Conservation (phyloP, 2,797 vertebrate genomes). For the Sphenopsis melanotis region DNA sequence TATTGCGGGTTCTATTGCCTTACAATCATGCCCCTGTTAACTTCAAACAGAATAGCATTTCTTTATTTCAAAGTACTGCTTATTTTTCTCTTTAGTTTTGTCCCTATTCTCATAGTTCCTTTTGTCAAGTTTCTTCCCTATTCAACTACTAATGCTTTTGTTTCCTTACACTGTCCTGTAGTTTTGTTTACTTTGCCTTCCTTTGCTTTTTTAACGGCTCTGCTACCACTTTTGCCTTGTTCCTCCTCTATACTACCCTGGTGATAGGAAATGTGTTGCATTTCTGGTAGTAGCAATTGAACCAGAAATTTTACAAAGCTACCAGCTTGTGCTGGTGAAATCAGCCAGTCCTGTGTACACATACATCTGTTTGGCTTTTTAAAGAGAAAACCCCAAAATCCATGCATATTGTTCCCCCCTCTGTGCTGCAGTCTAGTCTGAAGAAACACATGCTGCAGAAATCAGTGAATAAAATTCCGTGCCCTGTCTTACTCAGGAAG, state of each 20-base stretch:
- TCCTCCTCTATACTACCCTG: neutral
- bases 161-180: neutral
- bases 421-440: neutral
- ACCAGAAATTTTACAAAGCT: neutral
- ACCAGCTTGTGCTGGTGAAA: neutral
- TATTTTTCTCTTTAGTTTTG: neutral
- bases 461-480: neutral
- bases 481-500: neutral
- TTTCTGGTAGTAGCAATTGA: neutral
- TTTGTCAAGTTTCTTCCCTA: neutral
- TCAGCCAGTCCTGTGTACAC: neutral
- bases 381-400: neutral
- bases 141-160: neutral
- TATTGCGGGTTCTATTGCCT: rapidly evolving
- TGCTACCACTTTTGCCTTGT: neutral
- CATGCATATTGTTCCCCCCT: neutral
- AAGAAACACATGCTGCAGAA: neutral
- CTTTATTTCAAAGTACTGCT: neutral
- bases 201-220: neutral
- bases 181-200: neutral
- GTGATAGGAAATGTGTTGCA: neutral
- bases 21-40: neutral
- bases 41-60: neutral
- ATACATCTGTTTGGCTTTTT: neutral
- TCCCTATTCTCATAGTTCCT: neutral